Evolutionary conservation across 1,140 invertebrate species (phyloP).

Genomic region (Drusus annulatus): DNA sequence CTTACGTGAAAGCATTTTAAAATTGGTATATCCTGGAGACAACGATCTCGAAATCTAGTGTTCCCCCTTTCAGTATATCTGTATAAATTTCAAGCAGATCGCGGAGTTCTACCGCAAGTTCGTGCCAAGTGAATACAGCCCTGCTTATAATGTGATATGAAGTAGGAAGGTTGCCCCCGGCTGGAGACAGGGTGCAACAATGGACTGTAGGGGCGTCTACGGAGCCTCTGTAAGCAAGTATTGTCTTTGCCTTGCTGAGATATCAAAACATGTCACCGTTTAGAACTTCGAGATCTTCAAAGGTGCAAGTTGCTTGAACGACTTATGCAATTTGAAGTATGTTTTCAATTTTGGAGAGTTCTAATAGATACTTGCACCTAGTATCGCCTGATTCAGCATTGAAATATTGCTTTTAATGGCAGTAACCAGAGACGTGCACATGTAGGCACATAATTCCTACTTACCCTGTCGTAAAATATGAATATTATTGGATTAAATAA

Average conservation of each 20-base stretch:
- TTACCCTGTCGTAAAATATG: no score
- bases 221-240: neutral
- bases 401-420: no score
- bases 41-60: no score
- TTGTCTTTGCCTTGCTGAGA: slow-evolving; percentile 1
- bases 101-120: neutral
- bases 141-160: neutral
- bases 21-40: no score
- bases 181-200: neutral
- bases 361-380: no score
- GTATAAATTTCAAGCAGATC: neutral
- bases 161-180: neutral
- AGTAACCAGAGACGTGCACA: no score
- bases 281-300: neutral
- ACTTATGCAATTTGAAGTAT: no score
- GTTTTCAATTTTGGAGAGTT: no score
- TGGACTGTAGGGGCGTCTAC: neutral
- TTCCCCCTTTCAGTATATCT: neutral
- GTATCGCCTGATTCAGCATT: no score
- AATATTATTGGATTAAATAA: no score
- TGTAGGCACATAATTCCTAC: no score
- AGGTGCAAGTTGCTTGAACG: neutral
- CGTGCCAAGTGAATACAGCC: neutral
- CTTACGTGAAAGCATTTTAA: no score
- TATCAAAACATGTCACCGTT: neutral